These are phyloP conservation scores for Lordiphosa andalusiaca DNA, from an alignment of 2,888 invertebrate species.

Conservation along the genomic window DNA sequence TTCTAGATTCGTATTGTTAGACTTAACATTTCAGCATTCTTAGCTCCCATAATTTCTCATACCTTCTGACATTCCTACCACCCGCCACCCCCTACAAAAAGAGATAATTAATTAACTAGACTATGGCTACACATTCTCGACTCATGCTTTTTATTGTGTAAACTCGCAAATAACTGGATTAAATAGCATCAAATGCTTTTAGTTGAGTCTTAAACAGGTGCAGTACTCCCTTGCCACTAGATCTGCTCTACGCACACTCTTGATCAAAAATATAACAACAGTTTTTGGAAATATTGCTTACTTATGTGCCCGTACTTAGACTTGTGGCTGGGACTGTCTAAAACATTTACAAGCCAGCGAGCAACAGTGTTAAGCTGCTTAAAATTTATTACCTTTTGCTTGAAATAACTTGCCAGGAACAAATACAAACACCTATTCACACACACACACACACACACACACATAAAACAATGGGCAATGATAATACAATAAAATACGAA, in stretches of 20 bases:
- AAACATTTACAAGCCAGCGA: conserved; percentile 66
- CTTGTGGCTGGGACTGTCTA: conserved; percentile 44
- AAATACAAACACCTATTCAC: conserved; percentile 37
- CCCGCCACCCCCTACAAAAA: conserved; percentile 4
- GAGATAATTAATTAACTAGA: conserved; percentile 68
- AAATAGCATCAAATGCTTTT: conserved; percentile 72
- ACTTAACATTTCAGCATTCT: conserved; percentile 1
- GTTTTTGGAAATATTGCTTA: conserved; percentile 13
- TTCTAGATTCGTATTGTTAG: not conserved
- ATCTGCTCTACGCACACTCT: conserved; percentile 24
- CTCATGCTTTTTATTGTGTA: conserved; percentile 69
- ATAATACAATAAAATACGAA: conserved; percentile 68
- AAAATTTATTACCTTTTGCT: conserved; percentile 77
- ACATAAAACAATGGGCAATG: conserved; percentile 67
- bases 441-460: conserved; percentile 27
- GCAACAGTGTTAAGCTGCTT: conserved; percentile 76
- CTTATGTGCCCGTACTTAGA: conserved; percentile 29
- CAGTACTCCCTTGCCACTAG: conserved; percentile 30
- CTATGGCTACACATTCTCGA: conserved; percentile 53
- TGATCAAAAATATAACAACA: conserved; percentile 29
- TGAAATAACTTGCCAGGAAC: conserved; percentile 70
- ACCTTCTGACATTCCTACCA: not conserved
- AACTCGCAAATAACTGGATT: conserved; percentile 74
- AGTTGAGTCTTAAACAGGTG: conserved; percentile 69
- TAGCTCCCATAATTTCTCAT: no score